Evolutionary conservation across 2,113 vertebrate species (phyloP), one percentile per base, ranked within the genome.

Genomic region (Heliornis fulica): DNA sequence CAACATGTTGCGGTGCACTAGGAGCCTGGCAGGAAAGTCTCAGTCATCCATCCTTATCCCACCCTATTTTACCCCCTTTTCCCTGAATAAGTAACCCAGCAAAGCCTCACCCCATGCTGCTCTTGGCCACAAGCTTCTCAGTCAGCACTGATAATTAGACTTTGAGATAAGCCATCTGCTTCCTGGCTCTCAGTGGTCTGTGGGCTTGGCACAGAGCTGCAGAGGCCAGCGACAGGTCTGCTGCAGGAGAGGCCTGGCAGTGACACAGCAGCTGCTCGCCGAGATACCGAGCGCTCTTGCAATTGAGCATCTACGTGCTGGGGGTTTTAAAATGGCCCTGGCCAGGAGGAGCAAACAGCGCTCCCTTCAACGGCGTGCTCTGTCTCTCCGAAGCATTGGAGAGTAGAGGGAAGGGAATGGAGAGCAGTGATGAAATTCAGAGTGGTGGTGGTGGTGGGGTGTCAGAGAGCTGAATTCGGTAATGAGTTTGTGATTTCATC

Each of bases 151-250:
- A 80, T 97, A 96, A 97, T 97, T 86, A 96, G 94, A 89, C 88
- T 94, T 93, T 93, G 96, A 97, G 92, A 94, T 93, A 74, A 97
- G 86, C 95, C 97, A 97, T 97, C 97, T 98, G 97, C 94, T 96
- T 28, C 68, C 26, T 11, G 68, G 94, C 81, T 93, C 88, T 56
- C 15, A 4, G 80, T 97, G 96, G 79, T 79, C 94, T 15, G 23
- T 3, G 85, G 89, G 63, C 72, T 88, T 69, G 95, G 54, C 68
- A 53, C 13, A 0, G 80, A 48, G 66, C 48, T 68, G 87, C 10
- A 6, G 93, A 22, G 96, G 95, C 90, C 89, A 2, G 83, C 19
- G 92, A 72, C 93, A 80, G 94, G 79, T 43, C 38, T 92, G 95
- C 85, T 57, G 94, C 93, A 36, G 82, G 93, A 88, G 65, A 61